Conservation (phyloP, 1,140 invertebrate genomes). For the Antheraea mylitta region DNA sequence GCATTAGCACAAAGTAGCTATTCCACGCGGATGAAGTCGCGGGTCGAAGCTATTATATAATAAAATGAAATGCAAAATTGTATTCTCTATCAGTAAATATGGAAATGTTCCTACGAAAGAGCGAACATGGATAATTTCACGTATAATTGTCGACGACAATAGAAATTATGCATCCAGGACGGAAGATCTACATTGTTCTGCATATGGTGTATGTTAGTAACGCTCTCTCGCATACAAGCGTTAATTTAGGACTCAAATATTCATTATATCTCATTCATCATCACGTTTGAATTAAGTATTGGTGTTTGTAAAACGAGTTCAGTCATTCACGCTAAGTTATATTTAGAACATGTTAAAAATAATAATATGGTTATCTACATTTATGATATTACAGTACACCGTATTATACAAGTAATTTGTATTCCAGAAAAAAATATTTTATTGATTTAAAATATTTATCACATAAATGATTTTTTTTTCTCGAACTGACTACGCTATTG, state of each 20-base stretch:
- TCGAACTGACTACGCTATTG: too few relatives aligned
- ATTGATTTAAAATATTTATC: too few relatives aligned
- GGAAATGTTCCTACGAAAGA: neutral
- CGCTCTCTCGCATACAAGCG: conserved; percentile 7
- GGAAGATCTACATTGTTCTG: conserved; percentile 16
- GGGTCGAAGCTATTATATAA: neutral
- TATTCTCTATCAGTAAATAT: neutral
- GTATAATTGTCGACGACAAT: conserved; percentile 53
- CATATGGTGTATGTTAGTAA: neutral
- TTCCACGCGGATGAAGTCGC: too few relatives aligned
- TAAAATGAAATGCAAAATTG: neutral
- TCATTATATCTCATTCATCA: conserved; percentile 31
- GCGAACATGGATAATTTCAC: conserved; percentile 40
- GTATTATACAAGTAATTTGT: too few relatives aligned
- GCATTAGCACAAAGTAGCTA: too few relatives aligned
- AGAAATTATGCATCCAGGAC: conserved; percentile 56
- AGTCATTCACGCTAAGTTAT: neutral
- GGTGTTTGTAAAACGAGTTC: conserved; percentile 1
- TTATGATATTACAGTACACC: too few relatives aligned
- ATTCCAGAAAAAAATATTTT: too few relatives aligned
- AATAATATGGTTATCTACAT: too few relatives aligned
- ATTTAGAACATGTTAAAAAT: too few relatives aligned
- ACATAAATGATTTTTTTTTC: too few relatives aligned
- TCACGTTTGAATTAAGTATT: conserved; percentile 30
- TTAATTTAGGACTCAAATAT: conserved; percentile 21